Evolutionary conservation across 2,888 invertebrate species (phyloP), one percentile per base, ranked within the genome.

Genomic region (Agonopterix arenella): DNA sequence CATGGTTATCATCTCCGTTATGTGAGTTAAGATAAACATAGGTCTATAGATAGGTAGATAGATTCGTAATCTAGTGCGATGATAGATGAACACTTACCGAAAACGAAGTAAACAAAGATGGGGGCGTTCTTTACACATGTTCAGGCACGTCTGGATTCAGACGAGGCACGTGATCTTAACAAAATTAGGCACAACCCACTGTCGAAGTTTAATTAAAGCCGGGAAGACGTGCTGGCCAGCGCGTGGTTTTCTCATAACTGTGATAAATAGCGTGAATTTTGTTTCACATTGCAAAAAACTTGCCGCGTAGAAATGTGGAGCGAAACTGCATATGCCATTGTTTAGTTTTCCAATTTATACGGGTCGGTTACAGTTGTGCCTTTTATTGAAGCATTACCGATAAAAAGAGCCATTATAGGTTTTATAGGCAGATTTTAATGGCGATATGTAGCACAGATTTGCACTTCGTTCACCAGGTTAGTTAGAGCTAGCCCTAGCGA

Each of bases 291-390:
- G 73, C 71, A 76, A 48, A 82, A 85, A 85, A 81, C 81, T 75
- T 73, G 70, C 76, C 80, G 77, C 83, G 71, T 74, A 76, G 83
- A 84, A 88, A 86, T 85, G 80, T 86, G 67, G 78, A 85, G 74
- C 79, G 79, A 82, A 84, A 89, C 89, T 89, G 89, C 80, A 78
- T 70, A 62, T 68, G 69, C 77, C 75, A 86, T 85, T 89, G 89
- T 90, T 90, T 89, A 82, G 86, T 85, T 88, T 80, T 81, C 84
- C 89, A 89, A 88, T 89, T 89, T 89, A 89, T 89, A 89, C 86
- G 85, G 81, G 79, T 88, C 81, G 85, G 88, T 88, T 89, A 88
- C 89, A 89, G 76, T 85, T 80, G 79, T 67, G 85, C 76, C 81
- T 84, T 86, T 88, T 86, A 88, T 86, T 85, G 82, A 86, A 77